Evolutionary conservation across 2,113 vertebrate species (phyloP).

Genomic region (Sardina pilchardus): DNA sequence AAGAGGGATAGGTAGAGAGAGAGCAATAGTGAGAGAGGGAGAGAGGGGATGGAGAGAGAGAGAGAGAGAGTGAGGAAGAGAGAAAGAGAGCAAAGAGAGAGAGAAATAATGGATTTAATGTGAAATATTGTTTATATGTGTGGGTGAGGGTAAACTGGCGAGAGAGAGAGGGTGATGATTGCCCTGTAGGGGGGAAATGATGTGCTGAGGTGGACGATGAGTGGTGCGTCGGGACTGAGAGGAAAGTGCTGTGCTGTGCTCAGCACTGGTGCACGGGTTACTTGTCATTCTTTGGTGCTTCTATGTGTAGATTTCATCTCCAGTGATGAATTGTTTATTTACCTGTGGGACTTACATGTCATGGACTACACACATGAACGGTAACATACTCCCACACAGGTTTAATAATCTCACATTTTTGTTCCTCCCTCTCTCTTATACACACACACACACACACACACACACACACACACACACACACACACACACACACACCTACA

Average conservation of each 20-base stretch:
- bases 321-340: not conserved
- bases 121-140: not conserved
- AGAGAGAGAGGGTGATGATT: not conserved
- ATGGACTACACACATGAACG: constrained; percentile 22
- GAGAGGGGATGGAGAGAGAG: not conserved
- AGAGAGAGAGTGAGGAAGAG: not conserved
- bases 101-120: not conserved
- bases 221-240: not conserved
- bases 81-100: not conserved
- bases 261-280: not conserved
- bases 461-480: not conserved
- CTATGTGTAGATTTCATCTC: not conserved
- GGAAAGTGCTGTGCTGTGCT: not conserved
- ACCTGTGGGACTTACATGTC: not conserved
- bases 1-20: no score
- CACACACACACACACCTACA: constrained; percentile 8
- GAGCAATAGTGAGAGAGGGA: no score
- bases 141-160: not conserved
- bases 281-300: not conserved
- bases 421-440: no score
- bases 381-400: not conserved
- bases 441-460: no score
- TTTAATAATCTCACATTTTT: constrained; percentile 16
- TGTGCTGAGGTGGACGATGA: not conserved
- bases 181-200: not conserved